Base-by-base conservation (phyloP, 1,140 invertebrate species). In the Hyles vespertilio region DNA sequence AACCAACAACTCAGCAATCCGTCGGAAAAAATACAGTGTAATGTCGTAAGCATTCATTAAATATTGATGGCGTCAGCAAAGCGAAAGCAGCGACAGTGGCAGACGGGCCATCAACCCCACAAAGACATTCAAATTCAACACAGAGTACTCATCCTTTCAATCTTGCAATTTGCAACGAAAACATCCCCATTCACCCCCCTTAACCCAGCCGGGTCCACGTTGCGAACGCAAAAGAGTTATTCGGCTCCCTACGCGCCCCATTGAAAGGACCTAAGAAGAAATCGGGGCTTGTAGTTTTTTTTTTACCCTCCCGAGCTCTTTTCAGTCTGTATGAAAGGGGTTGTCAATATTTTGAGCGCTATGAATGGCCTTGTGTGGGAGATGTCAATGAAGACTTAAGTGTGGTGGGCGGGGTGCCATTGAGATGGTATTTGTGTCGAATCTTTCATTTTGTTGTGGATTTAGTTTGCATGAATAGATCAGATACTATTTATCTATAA, bases 311-410 rank as follows among this genome's bases (percentile, higher is more conserved):
- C 76, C 66, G 58, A 76, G 73, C 82, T 22, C 54, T 77, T 83
- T 85, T 84, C 77, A 82, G 67, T 58, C 51, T 67, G 58, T 52
- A 54, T 85, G 77, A 85, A 85, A 76, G 75, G 70, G 79, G 80
- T 80, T 84, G 84, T 87, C 81, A 87, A 87, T 87, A 87, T 87
- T 87, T 87, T 87, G 77, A 84, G 79, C 79, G 75, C 58, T 72
- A 70, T 87, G 84, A 87, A 87, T 84, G 74, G 74, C 62, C 60
- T 53, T 65, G 58, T 74, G 77, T 72, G 70, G 81, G 72, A 61
- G 79, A 81, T 82, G 77, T 83, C 81, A 80, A 81, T 79, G 75
- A 72, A 56, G 72, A 66, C 63, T 75, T 78, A 70, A 85, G 80
- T 81, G 73, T 61, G 49, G 32, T 43, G 51, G 45, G 72, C 56